Evolutionary conservation across 2,113 vertebrate species (phyloP), one percentile per base, ranked within the genome.

Genomic region (Leucoraja erinaceus): DNA sequence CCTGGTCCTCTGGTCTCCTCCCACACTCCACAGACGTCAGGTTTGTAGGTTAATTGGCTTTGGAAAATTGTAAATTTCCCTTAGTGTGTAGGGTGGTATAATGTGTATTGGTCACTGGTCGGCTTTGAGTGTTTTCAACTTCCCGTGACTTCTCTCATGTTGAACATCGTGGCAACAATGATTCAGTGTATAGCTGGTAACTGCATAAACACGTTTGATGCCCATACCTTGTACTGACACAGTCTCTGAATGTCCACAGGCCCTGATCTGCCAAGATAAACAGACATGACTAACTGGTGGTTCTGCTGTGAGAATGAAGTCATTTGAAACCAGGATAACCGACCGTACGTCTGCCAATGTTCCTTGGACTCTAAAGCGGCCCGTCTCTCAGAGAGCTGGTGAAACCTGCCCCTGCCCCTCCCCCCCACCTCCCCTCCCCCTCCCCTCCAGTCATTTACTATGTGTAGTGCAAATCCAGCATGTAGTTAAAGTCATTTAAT

Each of bases 321-420:
- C 90, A 91, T 91, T 91, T 91, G 38, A 74, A 72, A 72, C 14
- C 90, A 74, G 28, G 59, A 88, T n/a, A 88, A 63, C 83, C n/a
- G 25, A n/a, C 31, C 59, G 63, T 59, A 88, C 28, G 25, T 91
- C n/a, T 54, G 66, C 38, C 66, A 38, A 38, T 31, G 47, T 74
- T 12, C 28, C 68, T 74, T 74, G 90, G 68, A 72, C 63, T 47
- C 66, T 5, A 4, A n/a, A 22, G 22, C 63, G 10, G 33, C 28
- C 68, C 38, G 38, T 14, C 38, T 72, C 70, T 31, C 75, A 77
- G 59, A 88, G 59, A 88, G 28, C 83, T 88, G 28, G 28, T 88
- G n/a, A 88, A 63, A 88, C 31, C 83, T 88, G 83, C n/a, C 25
- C 16, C 38, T 47, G 38, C 20, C 56, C 54, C 68, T 61, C 63